These are phyloP conservation scores for Emydocephalus ijimae DNA, from an alignment of 2,113 vertebrate genomes.

Conservation along the genomic window DNA sequence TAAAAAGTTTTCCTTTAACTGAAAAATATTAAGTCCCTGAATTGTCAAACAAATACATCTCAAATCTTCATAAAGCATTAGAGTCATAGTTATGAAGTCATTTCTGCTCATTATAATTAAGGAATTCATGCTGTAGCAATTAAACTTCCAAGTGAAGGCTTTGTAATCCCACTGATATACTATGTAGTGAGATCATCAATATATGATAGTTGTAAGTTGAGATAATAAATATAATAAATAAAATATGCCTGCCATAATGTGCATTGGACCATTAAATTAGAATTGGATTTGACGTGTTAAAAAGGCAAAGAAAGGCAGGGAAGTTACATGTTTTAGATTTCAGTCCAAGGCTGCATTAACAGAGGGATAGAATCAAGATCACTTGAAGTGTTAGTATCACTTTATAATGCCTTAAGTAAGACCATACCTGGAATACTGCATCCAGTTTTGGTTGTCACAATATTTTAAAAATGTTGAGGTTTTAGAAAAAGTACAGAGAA, in stretches of 20 bases:
- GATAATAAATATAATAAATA: constrained; percentile 18
- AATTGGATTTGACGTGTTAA: constrained; percentile 10
- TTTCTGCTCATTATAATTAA: neutral
- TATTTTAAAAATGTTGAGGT: neutral
- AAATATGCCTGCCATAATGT: neutral
- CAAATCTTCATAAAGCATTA: neutral
- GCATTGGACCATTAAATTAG: neutral
- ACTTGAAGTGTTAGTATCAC: too few species aligned
- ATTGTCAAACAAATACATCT: neutral
- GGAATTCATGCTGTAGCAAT: neutral
- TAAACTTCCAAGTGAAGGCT: constrained; percentile 14
- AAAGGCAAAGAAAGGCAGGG: neutral
- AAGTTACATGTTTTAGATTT: neutral
- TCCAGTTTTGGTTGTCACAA: neutral
- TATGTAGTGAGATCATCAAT: neutral
- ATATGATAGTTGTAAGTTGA: constrained; percentile 3
- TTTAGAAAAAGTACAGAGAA: neutral
- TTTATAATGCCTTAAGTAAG: neutral
- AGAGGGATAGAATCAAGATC: neutral
- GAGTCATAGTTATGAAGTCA: neutral
- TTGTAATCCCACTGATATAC: constrained; percentile 14
- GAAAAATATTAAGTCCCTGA: neutral
- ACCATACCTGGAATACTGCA: neutral
- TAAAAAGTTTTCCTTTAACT: neutral
- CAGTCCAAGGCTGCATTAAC: neutral